A percentile compares a stretch with the other conserved stretches of the same genome.
phyloP scores from a whole-genome alignment of 2,113 vertebrate genomes.

The Brachyistius frenatus region DNA sequence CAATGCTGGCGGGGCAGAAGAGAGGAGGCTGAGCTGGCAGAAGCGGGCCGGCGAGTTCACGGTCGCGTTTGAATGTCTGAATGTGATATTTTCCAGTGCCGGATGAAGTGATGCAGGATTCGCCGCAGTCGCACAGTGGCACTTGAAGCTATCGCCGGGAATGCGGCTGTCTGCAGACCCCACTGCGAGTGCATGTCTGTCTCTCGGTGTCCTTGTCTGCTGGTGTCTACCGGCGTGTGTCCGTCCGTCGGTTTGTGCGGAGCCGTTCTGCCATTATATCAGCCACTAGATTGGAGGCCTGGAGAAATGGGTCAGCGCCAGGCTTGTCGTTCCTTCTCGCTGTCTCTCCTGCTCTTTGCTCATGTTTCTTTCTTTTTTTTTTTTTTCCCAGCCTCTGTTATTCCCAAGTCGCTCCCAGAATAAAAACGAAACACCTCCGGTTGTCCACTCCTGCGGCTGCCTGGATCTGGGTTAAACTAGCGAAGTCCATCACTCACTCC shows the following conservation, averaged over 20 bases:
- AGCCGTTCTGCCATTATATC: slow-evolving; percentile 68
- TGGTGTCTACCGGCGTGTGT: slow-evolving; percentile 43
- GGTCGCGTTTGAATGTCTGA: slow-evolving; percentile 44
- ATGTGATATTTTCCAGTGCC: slow-evolving; percentile 39
- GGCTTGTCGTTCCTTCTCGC: slow-evolving; percentile 50
- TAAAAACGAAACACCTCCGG: slow-evolving; percentile 74
- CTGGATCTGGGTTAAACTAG: slow-evolving; percentile 75
- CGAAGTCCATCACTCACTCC: slow-evolving; percentile 47
- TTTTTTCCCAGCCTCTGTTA: slow-evolving; percentile 48
- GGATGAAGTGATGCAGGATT: slow-evolving; percentile 46
- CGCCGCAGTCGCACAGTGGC: slow-evolving; percentile 23
- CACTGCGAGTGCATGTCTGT: neutral
- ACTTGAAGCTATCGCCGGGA: neutral
- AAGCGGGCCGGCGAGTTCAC: slow-evolving; percentile 26
- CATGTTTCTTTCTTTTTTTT: slow-evolving; percentile 44
- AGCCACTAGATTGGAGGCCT: slow-evolving; percentile 75
- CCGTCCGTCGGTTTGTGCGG: slow-evolving; percentile 54
- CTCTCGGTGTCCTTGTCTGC: slow-evolving; percentile 31
- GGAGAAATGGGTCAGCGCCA: slow-evolving; percentile 84
- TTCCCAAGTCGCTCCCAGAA: slow-evolving; percentile 76
- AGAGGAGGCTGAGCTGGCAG: slow-evolving; percentile 24
- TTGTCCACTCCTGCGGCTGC: slow-evolving; percentile 63
- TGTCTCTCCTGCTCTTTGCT: slow-evolving; percentile 65
- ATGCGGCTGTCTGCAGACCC: slow-evolving; percentile 14
- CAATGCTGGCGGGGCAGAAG: neutral